These are phyloP conservation scores for Pteropus alecto DNA, from an alignment of 2,113 vertebrate species.

Conservation along the genomic window DNA sequence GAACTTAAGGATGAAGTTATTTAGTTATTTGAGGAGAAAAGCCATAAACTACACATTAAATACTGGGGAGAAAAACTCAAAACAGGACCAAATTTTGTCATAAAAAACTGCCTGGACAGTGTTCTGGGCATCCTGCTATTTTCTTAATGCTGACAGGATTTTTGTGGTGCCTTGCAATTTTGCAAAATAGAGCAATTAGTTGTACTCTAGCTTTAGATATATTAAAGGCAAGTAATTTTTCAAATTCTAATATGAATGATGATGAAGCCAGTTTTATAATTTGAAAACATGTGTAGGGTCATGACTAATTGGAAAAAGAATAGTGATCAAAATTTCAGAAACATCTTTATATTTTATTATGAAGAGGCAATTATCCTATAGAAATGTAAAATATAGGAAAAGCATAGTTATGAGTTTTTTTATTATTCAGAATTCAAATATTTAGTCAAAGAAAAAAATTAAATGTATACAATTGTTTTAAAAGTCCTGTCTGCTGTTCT, in stretches of 20 bases:
- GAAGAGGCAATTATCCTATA: neutral
- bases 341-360: neutral
- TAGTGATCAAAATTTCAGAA: neutral
- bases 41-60: neutral
- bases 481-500: neutral
- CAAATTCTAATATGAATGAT: conserved; percentile 64
- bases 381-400: neutral
- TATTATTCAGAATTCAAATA: neutral
- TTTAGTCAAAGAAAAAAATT: neutral
- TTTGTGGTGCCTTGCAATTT: conserved; percentile 39
- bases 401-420: neutral
- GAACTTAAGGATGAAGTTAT: neutral
- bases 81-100: neutral
- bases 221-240: conserved; percentile 58
- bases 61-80: neutral
- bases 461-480: conserved; percentile 14
- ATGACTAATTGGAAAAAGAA: conserved; percentile 17
- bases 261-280: conserved; percentile 25
- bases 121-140: neutral
- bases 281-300: conserved; percentile 14
- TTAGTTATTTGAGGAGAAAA: neutral
- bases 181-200: conserved; percentile 68
- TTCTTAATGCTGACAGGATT: conserved; percentile 40
- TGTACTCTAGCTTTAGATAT: conserved; percentile 47
- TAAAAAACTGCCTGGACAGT: conserved; percentile 30